Evolutionary conservation across 2,113 vertebrate species (phyloP).

Genomic region (Circaetus cinerascens): DNA sequence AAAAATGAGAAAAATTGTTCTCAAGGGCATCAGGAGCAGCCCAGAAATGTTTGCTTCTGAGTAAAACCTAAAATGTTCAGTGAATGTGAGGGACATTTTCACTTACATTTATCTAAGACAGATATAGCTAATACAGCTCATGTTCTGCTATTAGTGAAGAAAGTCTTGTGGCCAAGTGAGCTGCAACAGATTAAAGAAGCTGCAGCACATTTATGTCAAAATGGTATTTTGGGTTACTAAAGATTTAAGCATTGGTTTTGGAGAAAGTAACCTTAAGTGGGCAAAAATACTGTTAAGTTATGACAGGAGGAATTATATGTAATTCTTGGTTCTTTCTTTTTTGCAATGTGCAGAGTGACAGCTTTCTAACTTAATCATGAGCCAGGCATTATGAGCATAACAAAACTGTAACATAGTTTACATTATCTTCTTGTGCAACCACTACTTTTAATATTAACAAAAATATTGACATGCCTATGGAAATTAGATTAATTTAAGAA

Average conservation of each 20-base stretch:
- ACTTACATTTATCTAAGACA: neutral
- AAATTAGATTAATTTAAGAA: neutral
- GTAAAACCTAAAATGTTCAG: neutral
- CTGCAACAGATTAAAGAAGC: conserved; percentile 1
- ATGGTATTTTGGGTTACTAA: neutral
- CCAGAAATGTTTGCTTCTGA: neutral
- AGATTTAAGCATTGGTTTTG: neutral
- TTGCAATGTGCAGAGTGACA: neutral
- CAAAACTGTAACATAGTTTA: neutral
- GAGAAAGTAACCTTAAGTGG: neutral
- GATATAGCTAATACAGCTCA: neutral
- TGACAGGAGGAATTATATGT: neutral
- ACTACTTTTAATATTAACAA: neutral
- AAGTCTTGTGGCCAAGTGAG: neutral
- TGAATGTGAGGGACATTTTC: neutral
- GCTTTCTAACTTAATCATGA: neutral
- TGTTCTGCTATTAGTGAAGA: neutral
- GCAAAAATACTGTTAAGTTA: neutral
- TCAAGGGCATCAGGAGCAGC: neutral
- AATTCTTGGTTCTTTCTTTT: neutral
- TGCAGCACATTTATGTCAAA: neutral
- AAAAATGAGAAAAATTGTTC: conserved; percentile 9
- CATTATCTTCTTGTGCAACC: neutral
- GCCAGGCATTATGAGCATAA: neutral
- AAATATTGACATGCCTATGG: neutral